Evolutionary conservation across 2,797 vertebrate species (phyloP), one percentile per base, ranked within the genome.

Genomic region (Acanthopagrus latus): DNA sequence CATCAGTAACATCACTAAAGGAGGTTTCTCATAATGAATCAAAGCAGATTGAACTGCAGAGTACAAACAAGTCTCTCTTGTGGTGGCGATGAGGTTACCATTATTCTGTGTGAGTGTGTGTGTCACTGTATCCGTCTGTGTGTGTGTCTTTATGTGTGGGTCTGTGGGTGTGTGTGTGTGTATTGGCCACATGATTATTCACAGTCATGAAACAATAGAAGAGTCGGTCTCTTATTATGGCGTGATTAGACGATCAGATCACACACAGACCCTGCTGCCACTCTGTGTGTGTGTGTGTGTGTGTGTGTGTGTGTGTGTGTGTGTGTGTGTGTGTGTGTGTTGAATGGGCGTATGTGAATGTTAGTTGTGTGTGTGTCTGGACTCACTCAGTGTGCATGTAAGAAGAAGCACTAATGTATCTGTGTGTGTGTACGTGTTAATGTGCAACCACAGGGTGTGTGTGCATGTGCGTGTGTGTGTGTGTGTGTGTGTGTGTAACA

Each of bases 181-280:
- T 79, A 83, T 87, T 72, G 60, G 66, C 83, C 76, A 76, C 82
- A 91, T 84, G 84, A 92, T 92, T 90, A 90, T 89, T 91, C 88
- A 85, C 83, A 87, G 88, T 86, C 90, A 89, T 91, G 89, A 90
- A 91, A 92, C 90, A 92, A 92, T 86, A 85, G 71, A 82, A 46
- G 79, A 86, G 64, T 57, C 73, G 58, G 79, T 86, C 87, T 90
- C 80, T 88, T 84, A 85, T 91, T 89, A 89, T 76, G 57, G 77
- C 20, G 60, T 76, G 71, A 91, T 90, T 80, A 91, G 54, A 87
- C 81, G 80, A 88, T 91, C 79, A 84, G 80, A 88, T 91, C 79
- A 84, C 77, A 87, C 75, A 86, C 75, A 85, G 75, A 59, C 57
- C 23, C 68, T 43, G 60, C 57, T 88, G 83, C 77, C 67, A 64